Evolutionary conservation across 2,888 invertebrate genomes (phyloP), one percentile per base, ranked within the genome.

Genomic region (Helicoverpa assulta): DNA sequence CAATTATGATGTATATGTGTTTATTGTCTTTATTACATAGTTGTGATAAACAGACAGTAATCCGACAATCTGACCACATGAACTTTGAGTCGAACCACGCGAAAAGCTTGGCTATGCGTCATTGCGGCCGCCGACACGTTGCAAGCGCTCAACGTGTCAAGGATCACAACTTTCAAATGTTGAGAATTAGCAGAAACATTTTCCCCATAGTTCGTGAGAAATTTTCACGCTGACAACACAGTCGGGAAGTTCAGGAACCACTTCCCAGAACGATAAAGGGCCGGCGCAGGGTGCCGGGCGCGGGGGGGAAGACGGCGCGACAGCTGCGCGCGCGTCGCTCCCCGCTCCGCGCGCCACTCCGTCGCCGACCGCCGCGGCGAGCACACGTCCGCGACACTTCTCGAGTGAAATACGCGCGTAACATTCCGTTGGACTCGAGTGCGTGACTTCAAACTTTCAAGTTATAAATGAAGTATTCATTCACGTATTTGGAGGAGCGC

Each of bases 191-290:
- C 55, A 65, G 64, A 70, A 67, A 73, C 73, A 86, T 87, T 88
- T 91, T 89, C 88, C 87, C 82, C 81, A 60, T 69, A 80, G 73
- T 81, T 47, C 55, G 88, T 85, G 85, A 85, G 86, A 89, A 86
- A 85, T 86, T 86, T 85, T 73, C 70, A 80, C 79, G 85, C 79
- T 88, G 91, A 87, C 91, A 94, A 93, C 94, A 89, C 91, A 84
- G 89, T 90, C 92, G 95, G 95, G 95, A 95, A 95, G 94, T 91
- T 94, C 93, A 94, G 95, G 95, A 95, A 95, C 95, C 94, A 95
- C 94, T 95, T 95, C 95, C 95, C 95, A 95, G 95, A 95, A 95
- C 95, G 95, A 94, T 94, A 93, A 93, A 93, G 94, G 94, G 93
- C 91, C 91, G 87, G 86, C 85, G 90, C 72, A 79, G 88, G 89